These are phyloP conservation scores for Apolygus lucorum DNA, from an alignment of 1,140 invertebrate species.

Conservation along the genomic window DNA sequence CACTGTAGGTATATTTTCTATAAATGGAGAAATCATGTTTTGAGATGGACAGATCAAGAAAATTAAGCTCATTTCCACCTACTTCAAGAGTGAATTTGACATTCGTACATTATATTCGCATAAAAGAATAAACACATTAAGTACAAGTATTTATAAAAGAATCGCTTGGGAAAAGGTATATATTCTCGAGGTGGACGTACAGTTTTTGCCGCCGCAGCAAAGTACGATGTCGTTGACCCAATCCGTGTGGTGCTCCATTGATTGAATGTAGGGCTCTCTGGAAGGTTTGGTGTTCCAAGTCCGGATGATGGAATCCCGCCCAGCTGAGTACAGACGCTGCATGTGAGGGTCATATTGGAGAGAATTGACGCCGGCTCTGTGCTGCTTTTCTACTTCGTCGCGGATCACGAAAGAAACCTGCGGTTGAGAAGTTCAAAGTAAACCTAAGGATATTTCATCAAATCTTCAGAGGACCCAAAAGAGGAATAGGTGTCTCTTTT, in stretches of 20 bases:
- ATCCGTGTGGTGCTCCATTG: conserved; percentile 97
- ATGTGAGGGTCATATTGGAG: conserved; percentile 84
- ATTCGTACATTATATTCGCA: no score
- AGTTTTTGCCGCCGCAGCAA: conserved; percentile 91
- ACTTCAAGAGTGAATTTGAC: no score
- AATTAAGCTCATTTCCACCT: no score
- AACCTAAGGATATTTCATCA: conserved; percentile 3
- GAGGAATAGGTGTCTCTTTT: background rate
- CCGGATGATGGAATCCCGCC: conserved; percentile 95
- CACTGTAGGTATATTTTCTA: no score
- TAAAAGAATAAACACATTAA: no score
- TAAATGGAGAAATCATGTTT: no score
- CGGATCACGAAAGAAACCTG: conserved; percentile 97
- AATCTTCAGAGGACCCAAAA: background rate
- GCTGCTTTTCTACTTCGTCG: conserved; percentile 87
- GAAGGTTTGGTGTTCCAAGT: conserved; percentile 75
- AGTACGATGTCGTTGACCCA: conserved; percentile 99
- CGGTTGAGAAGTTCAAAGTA: background rate
- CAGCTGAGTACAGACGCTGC: conserved; percentile 89
- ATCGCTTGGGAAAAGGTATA: no score
- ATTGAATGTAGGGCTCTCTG: conserved; percentile 81
- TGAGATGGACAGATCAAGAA: no score
- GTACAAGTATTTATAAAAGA: no score
- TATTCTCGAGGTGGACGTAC: no score
- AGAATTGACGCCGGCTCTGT: conserved; percentile 92